Evolutionary conservation across 2,888 invertebrate genomes (phyloP).

Genomic region (Pyralis farinalis): DNA sequence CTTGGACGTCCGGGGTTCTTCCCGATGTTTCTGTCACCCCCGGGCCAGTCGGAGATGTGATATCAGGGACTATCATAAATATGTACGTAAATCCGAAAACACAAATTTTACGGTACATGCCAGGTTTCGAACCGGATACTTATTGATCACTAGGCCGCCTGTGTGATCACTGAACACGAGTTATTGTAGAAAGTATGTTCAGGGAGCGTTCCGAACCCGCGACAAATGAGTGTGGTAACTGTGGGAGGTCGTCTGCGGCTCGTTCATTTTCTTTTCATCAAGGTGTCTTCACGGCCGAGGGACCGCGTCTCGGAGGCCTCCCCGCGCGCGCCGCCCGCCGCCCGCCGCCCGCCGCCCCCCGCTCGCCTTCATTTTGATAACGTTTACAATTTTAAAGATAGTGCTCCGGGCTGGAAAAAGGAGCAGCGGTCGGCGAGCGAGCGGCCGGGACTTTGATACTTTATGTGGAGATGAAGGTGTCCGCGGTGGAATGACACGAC

Average conservation of each 20-base stretch:
- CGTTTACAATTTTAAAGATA: conserved; percentile 40
- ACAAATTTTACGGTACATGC: too few relatives aligned
- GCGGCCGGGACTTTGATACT: neutral
- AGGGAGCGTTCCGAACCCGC: too few relatives aligned
- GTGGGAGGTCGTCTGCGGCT: conserved; percentile 14
- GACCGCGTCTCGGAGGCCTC: conserved; percentile 34
- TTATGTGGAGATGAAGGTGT: neutral
- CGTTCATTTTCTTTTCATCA: conserved; percentile 68
- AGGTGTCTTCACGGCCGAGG: conserved; percentile 57
- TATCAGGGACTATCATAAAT: too few relatives aligned
- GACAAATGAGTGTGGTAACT: neutral
- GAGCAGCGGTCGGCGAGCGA: conserved; percentile 11
- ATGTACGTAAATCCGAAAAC: too few relatives aligned
- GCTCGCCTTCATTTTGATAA: conserved; percentile 42
- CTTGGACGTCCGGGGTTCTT: too few relatives aligned
- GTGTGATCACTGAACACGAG: too few relatives aligned
- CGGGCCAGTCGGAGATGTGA: too few relatives aligned
- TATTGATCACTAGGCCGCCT: too few relatives aligned
- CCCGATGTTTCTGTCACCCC: too few relatives aligned
- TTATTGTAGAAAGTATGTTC: too few relatives aligned
- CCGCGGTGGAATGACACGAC: neutral
- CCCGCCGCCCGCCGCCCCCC: conserved; percentile 5
- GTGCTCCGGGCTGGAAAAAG: conserved; percentile 26
- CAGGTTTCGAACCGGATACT: too few relatives aligned
- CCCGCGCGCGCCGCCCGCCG: conserved; percentile 8